Evolutionary conservation across 2,888 invertebrate species (phyloP).

Genomic region (Andrena bicolor): DNA sequence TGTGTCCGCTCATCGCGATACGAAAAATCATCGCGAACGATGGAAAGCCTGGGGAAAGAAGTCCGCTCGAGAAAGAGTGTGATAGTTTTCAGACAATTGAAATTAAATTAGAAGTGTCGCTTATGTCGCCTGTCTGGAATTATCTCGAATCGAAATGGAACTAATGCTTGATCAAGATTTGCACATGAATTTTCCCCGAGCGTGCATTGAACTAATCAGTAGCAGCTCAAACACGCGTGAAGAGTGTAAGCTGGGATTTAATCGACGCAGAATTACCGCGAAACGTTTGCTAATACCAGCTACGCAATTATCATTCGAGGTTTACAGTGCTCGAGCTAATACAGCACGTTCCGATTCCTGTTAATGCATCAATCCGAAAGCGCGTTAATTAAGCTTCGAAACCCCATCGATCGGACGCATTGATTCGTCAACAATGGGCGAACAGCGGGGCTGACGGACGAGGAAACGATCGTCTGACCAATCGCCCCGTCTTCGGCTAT

Average conservation of each 20-base stretch:
- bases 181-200: too few species aligned
- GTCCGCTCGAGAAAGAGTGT: too few species aligned
- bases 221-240: not conserved
- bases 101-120: too few species aligned
- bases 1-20: not conserved
- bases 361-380: constrained; percentile 4
- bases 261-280: not conserved
- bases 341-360: not conserved
- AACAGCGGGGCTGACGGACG: constrained; percentile 28
- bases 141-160: too few species aligned
- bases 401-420: constrained; percentile 2
- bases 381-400: constrained; percentile 11
- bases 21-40: not conserved
- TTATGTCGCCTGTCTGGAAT: too few species aligned
- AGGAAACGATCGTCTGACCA: constrained; percentile 14
- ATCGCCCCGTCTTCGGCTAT: constrained; percentile 20
- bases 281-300: not conserved
- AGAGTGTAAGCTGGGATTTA: not conserved
- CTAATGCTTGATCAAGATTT: too few species aligned
- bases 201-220: not conserved
- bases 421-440: constrained; percentile 20
- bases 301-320: not conserved
- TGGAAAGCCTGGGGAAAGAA: too few species aligned
- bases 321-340: not conserved
- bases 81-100: too few species aligned